Base-by-base conservation (phyloP, 2,113 vertebrate species). In the Pelecanus crispus region DNA sequence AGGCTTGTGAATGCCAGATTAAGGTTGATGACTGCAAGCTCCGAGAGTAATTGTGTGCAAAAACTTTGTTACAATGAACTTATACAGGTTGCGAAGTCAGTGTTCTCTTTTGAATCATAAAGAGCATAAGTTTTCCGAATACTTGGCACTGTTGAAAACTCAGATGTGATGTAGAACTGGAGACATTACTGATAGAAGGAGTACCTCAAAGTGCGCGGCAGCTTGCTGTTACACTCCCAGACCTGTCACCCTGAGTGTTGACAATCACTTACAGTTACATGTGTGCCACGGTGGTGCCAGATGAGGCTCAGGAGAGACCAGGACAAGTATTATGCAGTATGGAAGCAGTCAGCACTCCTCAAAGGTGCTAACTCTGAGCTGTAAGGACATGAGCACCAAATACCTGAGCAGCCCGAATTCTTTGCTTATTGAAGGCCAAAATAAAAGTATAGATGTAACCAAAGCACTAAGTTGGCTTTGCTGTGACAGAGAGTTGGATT, bases 201-300 rank as follows among this genome's bases (percentile, higher is more conserved):
- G 44, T 80, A 68, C 53, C 88, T 88, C 79, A 17, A 80, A 90
- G 80, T 13, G 40, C 53, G 40, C 1, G 10, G 26, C 71, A 59
- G 42, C 52, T 72, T 72, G 72, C 75, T 65, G 42, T 78, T 65
- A 13, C 13, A 0, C 24, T 55, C n/a, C 44, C 42, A 45, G 31
- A n/a, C 29, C 22, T 29, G 74, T 77, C 40, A 58, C 17, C 36
- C 45, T 66, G 75, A 74, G 86, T 17, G 92, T 4, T 94, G 92
- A 90, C 70, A 91, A 7, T 63, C 65, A 45, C 81, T 93, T 81
- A 17, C 20, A 44, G 32, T 70, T 80, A 61, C 49, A 25, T 2
- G 4, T 32, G 58, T 73, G 86, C 55, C 16, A 4, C 0, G 0
- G n/a, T 42, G n/a, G 22, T 78, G 73, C 70, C 85, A 58, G 42